Evolutionary conservation across 2,888 invertebrate species (phyloP).

Genomic region (Lordiphosa fenestrarum): DNA sequence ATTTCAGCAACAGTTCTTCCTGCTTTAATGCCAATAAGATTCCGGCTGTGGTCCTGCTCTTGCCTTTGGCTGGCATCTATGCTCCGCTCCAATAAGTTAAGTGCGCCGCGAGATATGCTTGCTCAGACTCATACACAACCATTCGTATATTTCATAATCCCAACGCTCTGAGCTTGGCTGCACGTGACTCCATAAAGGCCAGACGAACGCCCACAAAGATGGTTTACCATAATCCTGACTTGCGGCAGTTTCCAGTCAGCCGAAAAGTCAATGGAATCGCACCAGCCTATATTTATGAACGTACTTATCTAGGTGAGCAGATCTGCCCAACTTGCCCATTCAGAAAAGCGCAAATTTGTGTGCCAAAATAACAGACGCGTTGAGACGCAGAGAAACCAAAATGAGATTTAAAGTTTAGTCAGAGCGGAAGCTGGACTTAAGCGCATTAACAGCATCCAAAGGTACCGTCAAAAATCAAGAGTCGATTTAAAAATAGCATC

Average conservation of each 20-base stretch:
- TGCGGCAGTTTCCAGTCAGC: conserved; percentile 44
- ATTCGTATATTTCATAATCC: conserved; percentile 47
- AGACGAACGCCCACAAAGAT: conserved; percentile 20
- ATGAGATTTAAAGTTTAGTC: conserved; percentile 32
- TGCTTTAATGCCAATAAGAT: conserved; percentile 16
- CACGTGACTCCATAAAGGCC: conserved; percentile 53
- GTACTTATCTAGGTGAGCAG: conserved; percentile 4
- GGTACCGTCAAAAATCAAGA: not conserved
- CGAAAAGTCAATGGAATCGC: conserved; percentile 32
- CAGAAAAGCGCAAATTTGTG: conserved; percentile 55
- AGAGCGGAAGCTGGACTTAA: conserved; percentile 10
- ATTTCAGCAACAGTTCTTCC: conserved; percentile 27
- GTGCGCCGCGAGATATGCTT: conserved; percentile 29
- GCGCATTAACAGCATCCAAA: not conserved
- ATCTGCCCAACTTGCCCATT: conserved; percentile 21
- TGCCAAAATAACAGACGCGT: conserved; percentile 39
- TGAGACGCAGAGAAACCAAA: conserved; percentile 39
- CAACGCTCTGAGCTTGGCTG: conserved; percentile 16
- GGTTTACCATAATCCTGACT: conserved; percentile 53
- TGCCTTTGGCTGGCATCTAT: conserved; percentile 16
- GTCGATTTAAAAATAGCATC: too few relatives aligned
- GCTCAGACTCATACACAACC: not conserved
- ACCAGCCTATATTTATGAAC: not conserved
- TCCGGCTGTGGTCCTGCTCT: conserved; percentile 1
- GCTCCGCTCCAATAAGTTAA: conserved; percentile 27